A percentile compares a stretch with the other conserved stretches of the same genome.
These are phyloP conservation scores for Syngnathus floridae DNA, from an alignment of 2,113 vertebrate genomes.

Conservation along the genomic window DNA sequence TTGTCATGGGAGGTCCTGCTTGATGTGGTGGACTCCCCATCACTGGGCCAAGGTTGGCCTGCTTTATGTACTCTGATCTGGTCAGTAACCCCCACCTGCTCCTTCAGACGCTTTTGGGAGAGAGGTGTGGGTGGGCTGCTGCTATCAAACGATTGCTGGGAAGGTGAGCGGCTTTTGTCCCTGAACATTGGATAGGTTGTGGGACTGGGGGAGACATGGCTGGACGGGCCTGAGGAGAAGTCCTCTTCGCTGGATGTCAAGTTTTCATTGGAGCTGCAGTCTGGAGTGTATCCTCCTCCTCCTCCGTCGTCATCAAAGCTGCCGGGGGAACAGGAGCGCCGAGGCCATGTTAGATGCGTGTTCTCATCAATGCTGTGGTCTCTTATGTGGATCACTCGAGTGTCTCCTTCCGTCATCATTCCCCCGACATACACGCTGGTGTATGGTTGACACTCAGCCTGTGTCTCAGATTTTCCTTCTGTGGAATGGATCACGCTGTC, in stretches of 20 bases:
- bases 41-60: constrained; percentile 86
- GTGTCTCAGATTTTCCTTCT: constrained; percentile 67
- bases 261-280: constrained; percentile 98
- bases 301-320: constrained; percentile 88
- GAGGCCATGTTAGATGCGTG: constrained; percentile 86
- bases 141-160: constrained; percentile 92
- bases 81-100: constrained; percentile 77
- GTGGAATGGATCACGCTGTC: constrained; percentile 32
- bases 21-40: constrained; percentile 75
- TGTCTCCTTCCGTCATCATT: constrained; percentile 67
- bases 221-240: constrained; percentile 91
- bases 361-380: constrained; percentile 77
- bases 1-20: constrained; percentile 78
- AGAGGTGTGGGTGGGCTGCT: constrained; percentile 91
- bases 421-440: constrained; percentile 82
- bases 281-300: constrained; percentile 91
- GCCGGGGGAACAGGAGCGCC: constrained; percentile 85
- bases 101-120: constrained; percentile 81
- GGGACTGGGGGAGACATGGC: constrained; percentile 90
- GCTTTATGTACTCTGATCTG: constrained; percentile 78
- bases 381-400: constrained; percentile 66
- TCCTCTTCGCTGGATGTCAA: constrained; percentile 97
- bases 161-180: constrained; percentile 89
- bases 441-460: constrained; percentile 83
- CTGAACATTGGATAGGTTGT: constrained; percentile 80